Conservation (phyloP, 2,113 vertebrate genomes). For the Entomyzon cyanotis region DNA sequence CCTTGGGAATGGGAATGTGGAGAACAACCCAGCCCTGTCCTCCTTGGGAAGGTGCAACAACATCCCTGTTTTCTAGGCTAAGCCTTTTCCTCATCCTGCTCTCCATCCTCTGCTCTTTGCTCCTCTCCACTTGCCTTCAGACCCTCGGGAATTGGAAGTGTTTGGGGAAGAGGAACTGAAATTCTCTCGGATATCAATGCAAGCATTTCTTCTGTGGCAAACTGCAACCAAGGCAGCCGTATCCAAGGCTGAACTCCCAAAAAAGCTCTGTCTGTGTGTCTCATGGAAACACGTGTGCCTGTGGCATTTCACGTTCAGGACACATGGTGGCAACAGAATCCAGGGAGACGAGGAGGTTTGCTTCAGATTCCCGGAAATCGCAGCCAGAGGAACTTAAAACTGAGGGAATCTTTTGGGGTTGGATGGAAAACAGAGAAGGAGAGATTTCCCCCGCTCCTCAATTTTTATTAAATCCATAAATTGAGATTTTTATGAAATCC, state of each 20-base stretch:
- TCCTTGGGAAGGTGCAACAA: neutral
- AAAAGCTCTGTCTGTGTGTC: neutral
- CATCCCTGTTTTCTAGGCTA: neutral
- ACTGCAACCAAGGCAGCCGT: neutral
- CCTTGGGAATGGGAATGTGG: rapidly evolving
- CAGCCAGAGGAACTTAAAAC: rapidly evolving
- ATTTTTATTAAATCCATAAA: neutral
- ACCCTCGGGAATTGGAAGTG: rapidly evolving
- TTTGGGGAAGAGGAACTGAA: neutral
- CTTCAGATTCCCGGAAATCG: neutral
- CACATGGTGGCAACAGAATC: slow-evolving; percentile 48
- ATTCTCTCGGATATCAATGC: neutral
- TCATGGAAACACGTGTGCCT: neutral
- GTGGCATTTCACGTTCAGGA: neutral
- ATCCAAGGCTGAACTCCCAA: neutral
- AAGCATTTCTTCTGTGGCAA: neutral
- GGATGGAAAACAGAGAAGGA: neutral
- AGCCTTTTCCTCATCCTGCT: neutral
- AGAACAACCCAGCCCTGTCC: neutral
- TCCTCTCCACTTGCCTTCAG: neutral
- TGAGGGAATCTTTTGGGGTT: neutral
- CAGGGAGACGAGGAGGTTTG: neutral
- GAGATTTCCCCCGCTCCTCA: neutral
- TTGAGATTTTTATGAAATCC: neutral
- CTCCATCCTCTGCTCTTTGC: neutral